phyloP scores from a whole-genome alignment of 2,113 vertebrate species.

The Donacobius atricapilla region DNA sequence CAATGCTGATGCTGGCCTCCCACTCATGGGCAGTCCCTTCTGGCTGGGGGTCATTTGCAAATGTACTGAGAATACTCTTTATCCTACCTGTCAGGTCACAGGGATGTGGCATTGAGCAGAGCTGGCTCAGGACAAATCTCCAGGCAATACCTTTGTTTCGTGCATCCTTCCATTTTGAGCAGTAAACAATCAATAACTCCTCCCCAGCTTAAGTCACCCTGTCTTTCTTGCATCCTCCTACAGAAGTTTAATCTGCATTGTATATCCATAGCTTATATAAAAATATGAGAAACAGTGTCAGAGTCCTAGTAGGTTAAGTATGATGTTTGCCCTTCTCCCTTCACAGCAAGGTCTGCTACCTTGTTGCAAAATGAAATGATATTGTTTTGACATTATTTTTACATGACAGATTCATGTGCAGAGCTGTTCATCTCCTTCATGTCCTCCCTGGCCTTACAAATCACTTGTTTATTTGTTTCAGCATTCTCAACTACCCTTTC shows the following conservation, averaged over 20 bases:
- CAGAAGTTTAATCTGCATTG: not conserved
- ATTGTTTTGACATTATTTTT: slow-evolving; percentile 26
- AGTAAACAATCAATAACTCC: slow-evolving; percentile 48
- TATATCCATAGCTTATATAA: not conserved
- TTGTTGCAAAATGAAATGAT: not conserved
- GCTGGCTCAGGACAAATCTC: slow-evolving; percentile 10
- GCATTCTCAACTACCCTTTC: not conserved
- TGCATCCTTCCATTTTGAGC: not conserved
- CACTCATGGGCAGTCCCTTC: not conserved
- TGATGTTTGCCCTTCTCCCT: not conserved
- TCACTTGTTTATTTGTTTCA: slow-evolving; percentile 28
- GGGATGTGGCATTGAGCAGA: not conserved
- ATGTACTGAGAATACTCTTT: not conserved
- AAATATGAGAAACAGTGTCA: not conserved
- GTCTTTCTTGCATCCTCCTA: not conserved
- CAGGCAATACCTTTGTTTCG: not conserved
- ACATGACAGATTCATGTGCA: not conserved
- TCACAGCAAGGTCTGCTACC: not conserved
- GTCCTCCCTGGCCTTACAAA: slow-evolving; percentile 20
- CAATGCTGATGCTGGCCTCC: slow-evolving; percentile 23
- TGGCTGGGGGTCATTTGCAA: slow-evolving; percentile 18
- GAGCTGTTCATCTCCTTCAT: not conserved
- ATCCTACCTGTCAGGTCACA: not conserved
- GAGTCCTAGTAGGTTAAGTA: not conserved
- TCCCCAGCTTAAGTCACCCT: not conserved